Evolutionary conservation across 2,888 invertebrate species (phyloP).

Genomic region (Teleogryllus oceanicus): DNA sequence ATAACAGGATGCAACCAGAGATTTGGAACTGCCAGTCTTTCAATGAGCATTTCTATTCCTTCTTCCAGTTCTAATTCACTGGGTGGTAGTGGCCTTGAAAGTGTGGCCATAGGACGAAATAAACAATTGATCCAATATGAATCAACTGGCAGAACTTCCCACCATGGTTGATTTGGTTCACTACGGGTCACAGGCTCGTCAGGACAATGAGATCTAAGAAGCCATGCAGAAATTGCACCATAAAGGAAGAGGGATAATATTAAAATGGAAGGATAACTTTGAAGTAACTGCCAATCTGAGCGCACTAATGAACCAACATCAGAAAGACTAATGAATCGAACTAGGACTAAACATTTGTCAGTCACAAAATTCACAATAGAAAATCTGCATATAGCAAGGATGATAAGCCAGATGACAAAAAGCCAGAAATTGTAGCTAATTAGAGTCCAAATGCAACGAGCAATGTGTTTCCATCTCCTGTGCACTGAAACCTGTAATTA

Average conservation of each 20-base stretch:
- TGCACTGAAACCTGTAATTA: slow-evolving; percentile 42
- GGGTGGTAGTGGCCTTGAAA: slow-evolving; percentile 41
- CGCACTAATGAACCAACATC: slow-evolving; percentile 42
- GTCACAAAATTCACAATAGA: slow-evolving; percentile 45
- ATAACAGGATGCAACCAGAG: slow-evolving; percentile 49
- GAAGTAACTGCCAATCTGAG: slow-evolving; percentile 40
- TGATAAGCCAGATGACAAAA: slow-evolving; percentile 48
- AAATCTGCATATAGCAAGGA: slow-evolving; percentile 49
- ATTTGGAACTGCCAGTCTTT: slow-evolving; percentile 48
- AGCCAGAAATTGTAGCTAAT: slow-evolving; percentile 50
- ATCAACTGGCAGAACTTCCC: slow-evolving; percentile 46
- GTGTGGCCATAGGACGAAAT: slow-evolving; percentile 43
- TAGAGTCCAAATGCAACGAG: slow-evolving; percentile 45
- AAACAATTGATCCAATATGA: slow-evolving; percentile 42
- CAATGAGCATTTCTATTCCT: slow-evolving; percentile 46
- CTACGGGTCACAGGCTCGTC: slow-evolving; percentile 26
- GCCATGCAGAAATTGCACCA: slow-evolving; percentile 37
- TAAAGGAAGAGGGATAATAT: slow-evolving; percentile 43
- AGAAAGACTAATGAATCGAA: slow-evolving; percentile 45
- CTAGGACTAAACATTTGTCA: slow-evolving; percentile 42
- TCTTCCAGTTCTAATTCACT: slow-evolving; percentile 45
- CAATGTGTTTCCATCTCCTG: slow-evolving; percentile 44
- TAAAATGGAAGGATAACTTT: slow-evolving; percentile 40
- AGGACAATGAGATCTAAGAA: slow-evolving; percentile 33
- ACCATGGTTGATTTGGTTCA: slow-evolving; percentile 44